Percentiles rank a stretch among this genome's conserved stretches.
Evolutionary conservation across 2,113 vertebrate species (phyloP).

Genomic region (Leuciscus idus): DNA sequence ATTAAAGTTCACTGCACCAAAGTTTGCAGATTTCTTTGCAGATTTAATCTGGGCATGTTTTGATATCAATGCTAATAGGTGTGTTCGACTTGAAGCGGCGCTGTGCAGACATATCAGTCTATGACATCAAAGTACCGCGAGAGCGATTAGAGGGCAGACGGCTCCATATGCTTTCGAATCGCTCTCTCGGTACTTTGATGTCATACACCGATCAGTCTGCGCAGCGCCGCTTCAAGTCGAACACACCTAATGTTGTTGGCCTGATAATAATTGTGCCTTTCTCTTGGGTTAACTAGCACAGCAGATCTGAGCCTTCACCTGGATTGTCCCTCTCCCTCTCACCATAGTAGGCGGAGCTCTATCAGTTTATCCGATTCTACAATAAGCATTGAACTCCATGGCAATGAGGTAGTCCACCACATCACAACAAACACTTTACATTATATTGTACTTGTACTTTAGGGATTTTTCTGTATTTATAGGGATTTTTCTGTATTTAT

Average conservation of each 20-base stretch:
- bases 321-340: slow-evolving; percentile 46
- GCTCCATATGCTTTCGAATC: too few species aligned
- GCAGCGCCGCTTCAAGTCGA: too few species aligned
- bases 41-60: not conserved
- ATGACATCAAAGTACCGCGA: too few species aligned
- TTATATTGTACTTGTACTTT: too few species aligned
- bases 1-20: not conserved
- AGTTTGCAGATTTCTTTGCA: not conserved
- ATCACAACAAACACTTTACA: not conserved
- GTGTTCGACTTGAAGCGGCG: too few species aligned
- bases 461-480: not conserved
- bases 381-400: not conserved
- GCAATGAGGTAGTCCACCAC: slow-evolving; percentile 30
- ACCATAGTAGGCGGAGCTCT: slow-evolving; percentile 33
- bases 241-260: not conserved
- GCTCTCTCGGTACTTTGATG: too few species aligned
- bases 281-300: slow-evolving; percentile 49
- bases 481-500: not conserved
- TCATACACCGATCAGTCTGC: too few species aligned
- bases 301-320: slow-evolving; percentile 49
- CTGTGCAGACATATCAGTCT: too few species aligned
- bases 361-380: slow-evolving; percentile 6
- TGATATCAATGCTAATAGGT: not conserved
- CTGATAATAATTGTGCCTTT: not conserved
- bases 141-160: too few species aligned